Conservation (phyloP, 2,113 vertebrate species). For the Gymnobelideus leadbeateri region DNA sequence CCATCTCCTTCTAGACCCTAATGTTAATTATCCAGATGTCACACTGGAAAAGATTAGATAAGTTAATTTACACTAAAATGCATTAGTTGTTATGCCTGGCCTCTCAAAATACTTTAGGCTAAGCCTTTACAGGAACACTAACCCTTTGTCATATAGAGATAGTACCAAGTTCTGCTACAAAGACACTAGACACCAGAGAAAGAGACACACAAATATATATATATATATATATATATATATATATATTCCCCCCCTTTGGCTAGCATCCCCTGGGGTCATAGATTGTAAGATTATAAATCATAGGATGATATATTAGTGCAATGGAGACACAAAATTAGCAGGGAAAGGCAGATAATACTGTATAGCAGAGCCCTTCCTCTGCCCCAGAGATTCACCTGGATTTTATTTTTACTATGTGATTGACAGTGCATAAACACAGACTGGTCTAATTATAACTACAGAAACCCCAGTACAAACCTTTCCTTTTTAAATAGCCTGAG, state of each 20-base stretch:
- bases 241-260: background rate
- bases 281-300: background rate
- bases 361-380: background rate
- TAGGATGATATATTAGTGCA: background rate
- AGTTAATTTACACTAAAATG: background rate
- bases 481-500: background rate
- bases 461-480: background rate
- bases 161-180: background rate
- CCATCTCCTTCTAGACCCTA: background rate
- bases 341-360: background rate
- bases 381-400: background rate
- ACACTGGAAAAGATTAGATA: background rate
- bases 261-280: background rate
- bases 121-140: background rate
- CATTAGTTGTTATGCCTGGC: background rate
- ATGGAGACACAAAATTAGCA: background rate
- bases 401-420: background rate
- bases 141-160: background rate
- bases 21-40: background rate
- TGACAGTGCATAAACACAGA: background rate
- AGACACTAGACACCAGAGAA: background rate
- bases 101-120: background rate
- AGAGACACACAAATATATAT: background rate
- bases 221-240: background rate
- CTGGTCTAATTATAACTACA: constrained; percentile 2